Conservation (phyloP, 2,888 invertebrate genomes). For the Dryocosmus kuriphilus region DNA sequence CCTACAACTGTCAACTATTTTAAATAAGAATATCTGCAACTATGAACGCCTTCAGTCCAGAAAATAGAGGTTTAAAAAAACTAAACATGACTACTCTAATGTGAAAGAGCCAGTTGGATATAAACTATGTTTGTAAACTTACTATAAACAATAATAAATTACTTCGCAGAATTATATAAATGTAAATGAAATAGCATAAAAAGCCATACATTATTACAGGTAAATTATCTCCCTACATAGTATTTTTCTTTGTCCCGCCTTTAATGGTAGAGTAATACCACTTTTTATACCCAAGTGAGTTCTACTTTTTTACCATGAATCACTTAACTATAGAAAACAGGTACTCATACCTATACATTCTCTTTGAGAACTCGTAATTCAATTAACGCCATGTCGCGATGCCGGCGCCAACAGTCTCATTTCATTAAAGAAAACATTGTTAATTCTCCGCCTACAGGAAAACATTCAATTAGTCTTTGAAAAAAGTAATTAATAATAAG, state of each 20-base stretch:
- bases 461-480: not conserved
- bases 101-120: not conserved
- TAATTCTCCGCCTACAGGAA: not conserved
- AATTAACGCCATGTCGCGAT: constrained; percentile 3
- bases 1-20: no score
- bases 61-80: not conserved
- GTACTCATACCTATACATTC: not conserved
- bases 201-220: not conserved
- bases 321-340: not conserved
- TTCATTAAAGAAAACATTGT: constrained; percentile 18
- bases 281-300: not conserved
- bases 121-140: not conserved
- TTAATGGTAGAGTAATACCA: no score
- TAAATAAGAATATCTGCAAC: no score
- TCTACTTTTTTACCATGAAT: not conserved
- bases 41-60: no score
- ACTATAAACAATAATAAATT: not conserved
- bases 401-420: constrained; percentile 15
- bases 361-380: not conserved
- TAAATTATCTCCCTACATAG: not conserved
- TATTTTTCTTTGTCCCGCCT: not conserved
- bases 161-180: not conserved
- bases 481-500: not conserved
- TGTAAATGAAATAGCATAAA: not conserved
- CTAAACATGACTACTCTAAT: not conserved